Conservation (phyloP, 2,113 vertebrate species). For the Pampusana beccarii region DNA sequence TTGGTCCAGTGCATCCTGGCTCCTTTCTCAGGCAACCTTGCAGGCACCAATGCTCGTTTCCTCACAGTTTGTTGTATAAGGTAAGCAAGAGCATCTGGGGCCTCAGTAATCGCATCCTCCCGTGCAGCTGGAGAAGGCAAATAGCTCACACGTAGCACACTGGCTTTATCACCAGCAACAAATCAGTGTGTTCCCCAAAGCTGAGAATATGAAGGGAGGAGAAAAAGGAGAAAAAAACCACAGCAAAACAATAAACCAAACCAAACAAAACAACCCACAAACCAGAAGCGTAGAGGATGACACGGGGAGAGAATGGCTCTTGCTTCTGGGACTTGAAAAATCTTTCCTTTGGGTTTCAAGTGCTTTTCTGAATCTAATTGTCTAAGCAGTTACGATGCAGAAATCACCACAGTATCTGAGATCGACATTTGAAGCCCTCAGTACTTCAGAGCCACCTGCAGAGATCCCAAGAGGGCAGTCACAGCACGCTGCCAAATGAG, state of each 20-base stretch:
- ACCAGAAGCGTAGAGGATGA: background rate
- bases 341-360: background rate
- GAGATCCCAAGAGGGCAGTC: background rate
- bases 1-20: background rate
- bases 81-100: background rate
- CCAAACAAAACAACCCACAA: no score
- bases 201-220: background rate
- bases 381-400: background rate
- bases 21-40: background rate
- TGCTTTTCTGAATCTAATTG: background rate
- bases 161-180: background rate
- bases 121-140: background rate
- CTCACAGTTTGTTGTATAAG: background rate
- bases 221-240: background rate
- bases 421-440: background rate
- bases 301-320: background rate
- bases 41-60: background rate
- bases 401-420: background rate
- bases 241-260: background rate
- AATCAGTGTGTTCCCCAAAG: background rate
- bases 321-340: background rate
- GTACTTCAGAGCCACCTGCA: background rate
- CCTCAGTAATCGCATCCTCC: background rate
- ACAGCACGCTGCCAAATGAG: background rate
- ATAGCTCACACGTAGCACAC: background rate